phyloP scores from a whole-genome alignment of 2,797 vertebrate genomes.

The Mus caroli region DNA sequence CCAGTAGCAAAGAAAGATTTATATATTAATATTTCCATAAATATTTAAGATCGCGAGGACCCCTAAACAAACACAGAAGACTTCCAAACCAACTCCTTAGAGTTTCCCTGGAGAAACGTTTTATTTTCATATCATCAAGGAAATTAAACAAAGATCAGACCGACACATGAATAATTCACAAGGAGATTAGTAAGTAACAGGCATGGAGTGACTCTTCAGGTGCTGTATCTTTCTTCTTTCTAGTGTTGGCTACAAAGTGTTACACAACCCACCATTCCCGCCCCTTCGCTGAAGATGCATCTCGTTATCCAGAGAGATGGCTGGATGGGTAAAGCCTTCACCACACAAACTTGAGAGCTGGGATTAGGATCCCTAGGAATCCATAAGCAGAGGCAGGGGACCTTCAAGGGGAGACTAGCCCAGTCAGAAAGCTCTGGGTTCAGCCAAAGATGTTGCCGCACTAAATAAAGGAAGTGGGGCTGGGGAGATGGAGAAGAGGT shows the following conservation, averaged over 20 bases:
- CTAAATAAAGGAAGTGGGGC: neutral
- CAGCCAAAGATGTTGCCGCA: neutral
- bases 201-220: conserved; percentile 67
- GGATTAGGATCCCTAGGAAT: neutral
- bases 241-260: conserved; percentile 76
- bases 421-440: neutral
- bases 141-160: conserved; percentile 81
- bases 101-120: conserved; percentile 17
- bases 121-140: conserved; percentile 46
- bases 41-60: conserved; percentile 80
- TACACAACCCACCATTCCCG: conserved; percentile 59
- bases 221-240: conserved; percentile 34
- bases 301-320: neutral
- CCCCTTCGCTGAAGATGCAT: conserved; percentile 78
- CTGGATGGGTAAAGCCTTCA: neutral
- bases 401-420: neutral
- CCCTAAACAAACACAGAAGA: conserved; percentile 60
- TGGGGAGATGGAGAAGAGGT: too few relatives aligned
- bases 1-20: conserved; percentile 71
- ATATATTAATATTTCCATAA: conserved; percentile 81
- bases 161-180: conserved; percentile 85
- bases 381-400: neutral
- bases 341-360: neutral
- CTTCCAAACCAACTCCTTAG: conserved; percentile 65
- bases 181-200: conserved; percentile 80